Evolutionary conservation across 2,113 vertebrate genomes (phyloP).

Genomic region (Syngnathus typhle): DNA sequence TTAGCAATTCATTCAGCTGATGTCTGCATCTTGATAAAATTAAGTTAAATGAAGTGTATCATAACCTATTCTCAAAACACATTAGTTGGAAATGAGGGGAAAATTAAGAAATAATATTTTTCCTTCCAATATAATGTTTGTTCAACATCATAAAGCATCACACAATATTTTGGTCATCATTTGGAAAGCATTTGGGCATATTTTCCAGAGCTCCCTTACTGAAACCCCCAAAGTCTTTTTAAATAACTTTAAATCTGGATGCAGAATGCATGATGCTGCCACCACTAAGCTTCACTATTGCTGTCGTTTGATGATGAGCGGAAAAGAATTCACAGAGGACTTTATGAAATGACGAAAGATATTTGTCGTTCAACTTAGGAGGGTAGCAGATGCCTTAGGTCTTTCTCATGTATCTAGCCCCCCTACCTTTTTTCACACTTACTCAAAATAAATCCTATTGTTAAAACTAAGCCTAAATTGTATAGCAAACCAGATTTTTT

Average conservation of each 20-base stretch:
- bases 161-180: background rate
- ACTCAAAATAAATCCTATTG: background rate
- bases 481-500: background rate
- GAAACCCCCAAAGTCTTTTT: too few relatives aligned
- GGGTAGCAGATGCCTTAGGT: too few relatives aligned
- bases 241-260: too few relatives aligned
- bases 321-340: too few relatives aligned
- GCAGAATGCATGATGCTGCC: too few relatives aligned
- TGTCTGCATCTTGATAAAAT: conserved; percentile 37
- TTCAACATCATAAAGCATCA: background rate
- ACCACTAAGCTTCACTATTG: too few relatives aligned
- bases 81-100: background rate
- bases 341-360: too few relatives aligned
- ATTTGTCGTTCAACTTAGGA: too few relatives aligned
- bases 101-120: background rate
- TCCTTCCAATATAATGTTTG: background rate
- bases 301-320: too few relatives aligned
- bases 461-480: background rate
- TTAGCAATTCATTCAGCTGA: conserved; percentile 29
- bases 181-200: background rate
- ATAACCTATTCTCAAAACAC: background rate
- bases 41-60: conserved; percentile 43
- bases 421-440: background rate
- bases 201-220: background rate
- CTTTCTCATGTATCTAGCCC: too few relatives aligned